A percentile compares a stretch with the other conserved stretches of the same genome.
phyloP scores from a whole-genome alignment of 2,797 vertebrate genomes.

The Propithecus perrieri region DNA sequence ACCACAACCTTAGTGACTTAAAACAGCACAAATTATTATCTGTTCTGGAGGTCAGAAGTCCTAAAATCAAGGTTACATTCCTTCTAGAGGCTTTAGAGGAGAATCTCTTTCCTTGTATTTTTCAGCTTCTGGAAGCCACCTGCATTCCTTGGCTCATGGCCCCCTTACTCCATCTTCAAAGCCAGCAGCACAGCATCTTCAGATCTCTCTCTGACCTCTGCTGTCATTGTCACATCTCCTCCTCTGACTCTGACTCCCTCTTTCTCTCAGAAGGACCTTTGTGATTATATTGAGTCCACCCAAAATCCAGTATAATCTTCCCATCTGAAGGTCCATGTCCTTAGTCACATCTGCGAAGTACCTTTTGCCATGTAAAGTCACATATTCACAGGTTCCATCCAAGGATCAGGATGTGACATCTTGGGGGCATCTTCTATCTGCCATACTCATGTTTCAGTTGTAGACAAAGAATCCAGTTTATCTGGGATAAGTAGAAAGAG shows the following conservation, averaged over 20 bases:
- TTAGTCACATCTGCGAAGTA: background rate
- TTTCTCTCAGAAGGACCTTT: background rate
- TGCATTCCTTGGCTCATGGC: background rate
- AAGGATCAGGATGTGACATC: background rate
- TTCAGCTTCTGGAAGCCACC: background rate
- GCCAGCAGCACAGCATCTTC: background rate
- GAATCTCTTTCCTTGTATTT: background rate
- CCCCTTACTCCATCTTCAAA: background rate
- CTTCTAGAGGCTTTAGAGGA: background rate
- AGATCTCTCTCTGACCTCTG: background rate
- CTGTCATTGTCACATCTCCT: background rate
- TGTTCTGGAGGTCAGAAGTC: background rate
- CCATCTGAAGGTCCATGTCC: background rate
- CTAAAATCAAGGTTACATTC: background rate
- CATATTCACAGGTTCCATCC: background rate
- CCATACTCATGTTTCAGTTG: background rate
- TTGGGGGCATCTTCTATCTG: background rate
- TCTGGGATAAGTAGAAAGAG: background rate
- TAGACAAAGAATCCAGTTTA: background rate
- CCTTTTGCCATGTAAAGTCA: background rate
- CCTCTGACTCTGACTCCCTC: background rate
- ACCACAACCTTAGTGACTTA: background rate
- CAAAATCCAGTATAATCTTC: background rate
- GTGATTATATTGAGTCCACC: background rate
- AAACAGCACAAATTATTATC: background rate